These are phyloP conservation scores for Trichogramma pretiosum DNA, from an alignment of 1,140 invertebrate genomes.

Conservation along the genomic window DNA sequence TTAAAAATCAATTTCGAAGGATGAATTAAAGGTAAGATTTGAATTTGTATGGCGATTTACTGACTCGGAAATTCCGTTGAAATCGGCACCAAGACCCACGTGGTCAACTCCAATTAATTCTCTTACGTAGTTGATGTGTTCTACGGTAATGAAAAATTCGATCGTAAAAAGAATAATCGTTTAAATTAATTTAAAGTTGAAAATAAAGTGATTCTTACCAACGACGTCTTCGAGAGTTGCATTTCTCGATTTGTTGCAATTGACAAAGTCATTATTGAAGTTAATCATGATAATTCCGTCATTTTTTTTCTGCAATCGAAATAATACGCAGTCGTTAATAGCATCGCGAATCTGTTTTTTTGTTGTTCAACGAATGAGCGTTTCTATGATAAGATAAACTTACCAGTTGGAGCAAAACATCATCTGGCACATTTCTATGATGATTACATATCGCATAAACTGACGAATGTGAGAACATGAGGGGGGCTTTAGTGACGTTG, in stretches of 20 bases:
- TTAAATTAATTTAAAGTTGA: not conserved
- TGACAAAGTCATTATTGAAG: conserved; percentile 78
- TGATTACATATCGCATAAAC: conserved; percentile 77
- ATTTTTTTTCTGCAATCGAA: conserved; percentile 55
- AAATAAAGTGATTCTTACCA: conserved; percentile 35
- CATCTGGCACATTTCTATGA: conserved; percentile 77
- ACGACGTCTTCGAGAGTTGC: conserved; percentile 69
- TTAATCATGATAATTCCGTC: conserved; percentile 81
- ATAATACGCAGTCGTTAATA: too few species aligned
- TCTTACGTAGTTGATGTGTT: conserved; percentile 81
- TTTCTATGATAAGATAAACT: conserved; percentile 30
- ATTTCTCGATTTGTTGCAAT: conserved; percentile 57
- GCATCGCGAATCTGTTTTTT: too few species aligned
- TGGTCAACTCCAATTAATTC: conserved; percentile 75
- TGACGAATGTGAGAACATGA: conserved; percentile 84
- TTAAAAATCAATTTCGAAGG: not conserved
- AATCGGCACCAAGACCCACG: conserved; percentile 80
- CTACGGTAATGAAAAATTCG: conserved; percentile 37
- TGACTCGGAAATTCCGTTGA: conserved; percentile 80
- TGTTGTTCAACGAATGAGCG: too few species aligned
- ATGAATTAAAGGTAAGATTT: not conserved
- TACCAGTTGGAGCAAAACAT: conserved; percentile 70
- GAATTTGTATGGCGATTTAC: conserved; percentile 26
- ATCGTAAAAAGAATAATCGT: not conserved
- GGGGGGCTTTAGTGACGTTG: conserved; percentile 64